These are phyloP conservation scores for Drosophila biarmipes DNA, from an alignment of 1,140 invertebrate genomes.

Conservation along the genomic window DNA sequence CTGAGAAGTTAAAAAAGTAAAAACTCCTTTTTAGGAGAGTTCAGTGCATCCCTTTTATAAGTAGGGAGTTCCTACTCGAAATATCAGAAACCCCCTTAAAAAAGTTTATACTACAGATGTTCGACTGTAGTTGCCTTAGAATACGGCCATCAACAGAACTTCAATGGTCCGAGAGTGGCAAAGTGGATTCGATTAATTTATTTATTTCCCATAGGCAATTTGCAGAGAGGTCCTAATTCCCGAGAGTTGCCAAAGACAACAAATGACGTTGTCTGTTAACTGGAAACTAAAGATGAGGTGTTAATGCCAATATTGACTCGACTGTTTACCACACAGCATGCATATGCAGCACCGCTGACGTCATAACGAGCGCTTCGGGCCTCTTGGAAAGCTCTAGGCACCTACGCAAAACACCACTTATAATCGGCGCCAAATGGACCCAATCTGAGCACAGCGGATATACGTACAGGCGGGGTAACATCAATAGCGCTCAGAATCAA, in stretches of 20 bases:
- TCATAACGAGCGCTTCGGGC: conserved; percentile 40
- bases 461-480: neutral
- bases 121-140: neutral
- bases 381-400: conserved; percentile 23
- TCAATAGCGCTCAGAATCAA: neutral
- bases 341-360: conserved; percentile 30
- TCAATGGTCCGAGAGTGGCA: neutral
- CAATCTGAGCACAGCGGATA: conserved; percentile 8
- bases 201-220: conserved; percentile 49
- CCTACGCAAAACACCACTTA: conserved; percentile 1
- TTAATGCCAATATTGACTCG: conserved; percentile 49
- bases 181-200: conserved; percentile 25
- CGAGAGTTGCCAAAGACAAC: conserved; percentile 20
- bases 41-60: neutral
- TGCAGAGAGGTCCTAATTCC: conserved; percentile 36
- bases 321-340: conserved; percentile 37
- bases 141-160: neutral
- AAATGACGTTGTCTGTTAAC: conserved; percentile 51
- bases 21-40: neutral
- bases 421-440: neutral
- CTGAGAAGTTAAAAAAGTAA: neutral
- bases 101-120: neutral
- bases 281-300: conserved; percentile 46
- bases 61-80: too few relatives aligned
- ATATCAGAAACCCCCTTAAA: neutral